phyloP scores from a whole-genome alignment of 1,140 invertebrate genomes.

The Cherax quadricarinatus region DNA sequence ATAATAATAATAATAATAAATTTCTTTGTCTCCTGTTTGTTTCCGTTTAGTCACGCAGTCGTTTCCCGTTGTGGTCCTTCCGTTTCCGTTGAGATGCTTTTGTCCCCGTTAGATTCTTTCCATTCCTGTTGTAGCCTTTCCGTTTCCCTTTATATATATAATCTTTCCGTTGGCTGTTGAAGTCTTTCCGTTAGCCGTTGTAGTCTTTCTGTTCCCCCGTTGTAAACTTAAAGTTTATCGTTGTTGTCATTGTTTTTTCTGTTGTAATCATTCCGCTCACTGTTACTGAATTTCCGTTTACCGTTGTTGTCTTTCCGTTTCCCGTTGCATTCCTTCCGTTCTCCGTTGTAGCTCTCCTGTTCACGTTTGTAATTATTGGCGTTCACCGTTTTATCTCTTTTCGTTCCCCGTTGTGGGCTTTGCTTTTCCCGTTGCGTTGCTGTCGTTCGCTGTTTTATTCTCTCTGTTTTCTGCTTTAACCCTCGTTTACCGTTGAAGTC shows the following conservation, averaged over 20 bases:
- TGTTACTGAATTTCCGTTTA: background rate
- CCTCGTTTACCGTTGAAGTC: background rate
- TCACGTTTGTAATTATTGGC: too few relatives aligned
- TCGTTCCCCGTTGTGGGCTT: background rate
- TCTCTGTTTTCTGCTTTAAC: background rate
- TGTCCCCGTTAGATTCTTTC: too few relatives aligned
- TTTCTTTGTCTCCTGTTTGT: background rate
- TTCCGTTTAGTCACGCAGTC: background rate
- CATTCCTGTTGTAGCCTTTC: background rate
- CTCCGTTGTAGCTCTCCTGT: too few relatives aligned
- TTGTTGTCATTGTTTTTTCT: background rate
- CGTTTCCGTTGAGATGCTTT: too few relatives aligned
- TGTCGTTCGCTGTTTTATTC: background rate
- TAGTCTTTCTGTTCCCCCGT: background rate
- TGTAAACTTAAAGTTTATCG: background rate
- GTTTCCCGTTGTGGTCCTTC: background rate
- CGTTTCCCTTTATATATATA: background rate
- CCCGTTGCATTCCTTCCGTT: background rate
- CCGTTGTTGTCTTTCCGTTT: background rate
- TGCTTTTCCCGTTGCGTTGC: background rate
- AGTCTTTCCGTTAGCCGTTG: background rate
- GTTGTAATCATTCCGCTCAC: background rate
- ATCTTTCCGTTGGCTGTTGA: background rate
- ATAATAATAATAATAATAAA: constrained; percentile 5
- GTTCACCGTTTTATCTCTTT: too few relatives aligned